These are phyloP conservation scores for Dasysyrphus tricinctus DNA, from an alignment of 2,888 invertebrate species.

Conservation along the genomic window DNA sequence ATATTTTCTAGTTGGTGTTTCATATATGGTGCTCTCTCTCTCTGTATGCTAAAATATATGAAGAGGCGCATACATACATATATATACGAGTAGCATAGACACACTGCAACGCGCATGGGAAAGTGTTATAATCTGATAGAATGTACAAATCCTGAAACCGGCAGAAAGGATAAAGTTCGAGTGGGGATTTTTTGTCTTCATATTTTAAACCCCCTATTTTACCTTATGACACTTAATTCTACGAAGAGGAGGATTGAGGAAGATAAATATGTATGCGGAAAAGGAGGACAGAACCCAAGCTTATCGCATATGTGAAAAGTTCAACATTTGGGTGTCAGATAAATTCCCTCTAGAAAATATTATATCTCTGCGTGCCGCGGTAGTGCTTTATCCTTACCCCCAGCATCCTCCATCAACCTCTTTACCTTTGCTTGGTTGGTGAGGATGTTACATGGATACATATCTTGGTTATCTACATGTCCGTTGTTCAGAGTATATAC, in stretches of 20 bases:
- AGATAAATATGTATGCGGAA: background rate
- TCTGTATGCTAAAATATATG: constrained; percentile 43
- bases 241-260: background rate
- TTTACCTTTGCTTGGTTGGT: background rate
- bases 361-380: constrained; percentile 55
- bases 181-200: constrained; percentile 49
- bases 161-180: constrained; percentile 54
- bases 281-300: constrained; percentile 19
- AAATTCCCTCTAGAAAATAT: constrained; percentile 63
- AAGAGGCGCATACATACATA: background rate
- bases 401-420: background rate
- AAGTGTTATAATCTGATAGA: constrained; percentile 69
- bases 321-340: constrained; percentile 71
- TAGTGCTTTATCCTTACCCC: background rate
- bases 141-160: constrained; percentile 66
- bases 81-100: background rate
- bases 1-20: constrained; percentile 54
- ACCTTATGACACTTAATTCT: background rate
- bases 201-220: background rate
- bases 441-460: constrained; percentile 18
- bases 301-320: constrained; percentile 70
- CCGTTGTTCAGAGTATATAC: constrained; percentile 12
- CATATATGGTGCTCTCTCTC: constrained; percentile 47
- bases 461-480: constrained; percentile 41
- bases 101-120: constrained; percentile 46